A percentile compares a stretch with the other conserved stretches of the same genome.
Conservation (phyloP, 2,888 invertebrate species). For the Sarcophaga subvicina region DNA sequence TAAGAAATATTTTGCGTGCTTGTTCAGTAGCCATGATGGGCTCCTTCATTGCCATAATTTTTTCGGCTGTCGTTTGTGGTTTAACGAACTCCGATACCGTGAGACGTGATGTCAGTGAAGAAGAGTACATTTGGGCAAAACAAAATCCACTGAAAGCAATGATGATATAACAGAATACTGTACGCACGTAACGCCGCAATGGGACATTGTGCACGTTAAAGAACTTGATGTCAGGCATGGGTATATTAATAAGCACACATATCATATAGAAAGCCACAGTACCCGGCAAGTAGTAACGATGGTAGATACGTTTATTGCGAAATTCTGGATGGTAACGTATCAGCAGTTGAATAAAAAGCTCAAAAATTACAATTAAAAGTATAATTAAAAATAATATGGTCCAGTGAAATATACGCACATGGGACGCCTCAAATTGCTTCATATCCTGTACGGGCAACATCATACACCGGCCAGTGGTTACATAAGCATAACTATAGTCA, state of each 20-base stretch:
- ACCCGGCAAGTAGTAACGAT: background rate
- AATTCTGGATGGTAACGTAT: conserved; percentile 4
- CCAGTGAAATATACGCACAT: conserved; percentile 17
- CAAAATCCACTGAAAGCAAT: conserved; percentile 21
- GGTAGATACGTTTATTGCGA: background rate
- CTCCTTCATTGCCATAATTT: conserved; percentile 7
- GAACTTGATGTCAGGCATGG: conserved; percentile 23
- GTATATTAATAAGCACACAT: conserved; percentile 25
- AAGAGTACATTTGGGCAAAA: conserved; percentile 37
- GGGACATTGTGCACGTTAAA: background rate
- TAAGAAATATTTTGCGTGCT: background rate
- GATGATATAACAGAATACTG: background rate
- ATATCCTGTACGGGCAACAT: conserved; percentile 33
- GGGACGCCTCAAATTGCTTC: background rate
- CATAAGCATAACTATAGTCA: conserved; percentile 44
- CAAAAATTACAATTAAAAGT: background rate
- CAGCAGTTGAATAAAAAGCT: background rate
- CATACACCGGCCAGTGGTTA: conserved; percentile 19
- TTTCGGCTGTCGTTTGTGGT: background rate
- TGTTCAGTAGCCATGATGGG: conserved; percentile 13
- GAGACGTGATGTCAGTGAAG: conserved; percentile 27
- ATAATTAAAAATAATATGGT: conserved; percentile 5
- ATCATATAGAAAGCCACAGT: conserved; percentile 1
- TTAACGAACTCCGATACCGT: background rate
- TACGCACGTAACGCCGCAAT: background rate